These are phyloP conservation scores for Anthonomus grandis DNA, from an alignment of 1,140 invertebrate genomes.

Conservation along the genomic window DNA sequence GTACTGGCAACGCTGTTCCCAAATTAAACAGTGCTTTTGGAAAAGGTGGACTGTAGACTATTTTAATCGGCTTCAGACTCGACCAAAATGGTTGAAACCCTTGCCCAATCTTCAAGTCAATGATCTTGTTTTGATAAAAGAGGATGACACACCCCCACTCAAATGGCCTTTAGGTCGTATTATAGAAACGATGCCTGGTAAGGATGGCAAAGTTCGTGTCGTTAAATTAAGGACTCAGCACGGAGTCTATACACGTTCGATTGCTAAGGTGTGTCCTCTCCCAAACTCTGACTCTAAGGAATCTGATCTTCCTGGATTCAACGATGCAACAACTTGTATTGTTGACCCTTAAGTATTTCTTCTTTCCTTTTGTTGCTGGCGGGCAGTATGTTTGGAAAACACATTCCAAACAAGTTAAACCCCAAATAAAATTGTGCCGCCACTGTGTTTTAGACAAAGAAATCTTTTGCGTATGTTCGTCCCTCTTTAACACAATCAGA, in stretches of 20 bases:
- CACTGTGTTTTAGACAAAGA: too few species aligned
- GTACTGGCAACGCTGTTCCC: conserved; percentile 5
- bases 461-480: too few species aligned
- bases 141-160: conserved; percentile 42
- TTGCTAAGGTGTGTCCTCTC: conserved; percentile 11
- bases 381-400: too few species aligned
- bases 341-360: too few species aligned
- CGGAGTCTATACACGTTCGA: conserved; percentile 1
- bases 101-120: conserved; percentile 16
- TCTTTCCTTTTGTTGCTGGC: too few species aligned
- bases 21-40: conserved; percentile 32
- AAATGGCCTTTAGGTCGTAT: conserved; percentile 39
- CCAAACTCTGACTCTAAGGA: too few species aligned
- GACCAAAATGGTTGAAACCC: conserved; percentile 29
- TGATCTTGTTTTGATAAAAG: conserved; percentile 43
- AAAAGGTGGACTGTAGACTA: conserved; percentile 34
- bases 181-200: conserved; percentile 1
- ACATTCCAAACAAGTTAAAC: too few species aligned
- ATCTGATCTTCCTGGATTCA: too few species aligned
- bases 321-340: too few species aligned
- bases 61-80: conserved; percentile 25
- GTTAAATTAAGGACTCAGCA: conserved; percentile 11
- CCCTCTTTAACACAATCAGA: too few species aligned
- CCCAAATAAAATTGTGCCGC: too few species aligned
- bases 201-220: conserved; percentile 3